phyloP scores from a whole-genome alignment of 1,140 invertebrate species.

The Platyscapa corneri region DNA sequence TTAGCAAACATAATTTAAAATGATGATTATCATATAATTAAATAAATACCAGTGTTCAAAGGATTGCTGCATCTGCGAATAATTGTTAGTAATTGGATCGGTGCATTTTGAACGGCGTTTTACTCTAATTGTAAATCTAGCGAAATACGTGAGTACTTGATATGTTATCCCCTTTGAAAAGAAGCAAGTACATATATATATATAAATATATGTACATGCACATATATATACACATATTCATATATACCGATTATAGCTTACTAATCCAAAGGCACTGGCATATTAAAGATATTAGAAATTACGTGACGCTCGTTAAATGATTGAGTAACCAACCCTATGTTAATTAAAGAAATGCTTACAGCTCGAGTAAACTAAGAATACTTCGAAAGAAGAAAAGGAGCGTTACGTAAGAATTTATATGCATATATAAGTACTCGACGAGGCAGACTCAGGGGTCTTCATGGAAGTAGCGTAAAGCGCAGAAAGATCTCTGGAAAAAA shows the following conservation, averaged over 20 bases:
- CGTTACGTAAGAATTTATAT: constrained; percentile 36
- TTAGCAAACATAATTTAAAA: not conserved
- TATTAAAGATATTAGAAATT: constrained; percentile 29
- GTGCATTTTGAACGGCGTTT: constrained; percentile 24
- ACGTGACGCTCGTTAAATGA: constrained; percentile 19
- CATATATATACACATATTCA: not conserved
- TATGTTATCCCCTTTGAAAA: constrained; percentile 16
- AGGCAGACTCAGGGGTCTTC: constrained; percentile 28
- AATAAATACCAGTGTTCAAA: constrained; percentile 5
- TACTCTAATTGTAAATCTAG: constrained; percentile 39
- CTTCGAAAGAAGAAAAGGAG: constrained; percentile 19
- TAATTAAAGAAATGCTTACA: constrained; percentile 23
- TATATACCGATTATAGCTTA: not conserved
- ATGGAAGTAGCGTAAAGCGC: constrained; percentile 42
- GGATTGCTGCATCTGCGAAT: constrained; percentile 50
- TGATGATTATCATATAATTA: not conserved
- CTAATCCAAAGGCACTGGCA: constrained; percentile 28
- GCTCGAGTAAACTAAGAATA: constrained; percentile 9
- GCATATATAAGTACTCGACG: constrained; percentile 10
- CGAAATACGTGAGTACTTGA: constrained; percentile 19
- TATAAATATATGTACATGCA: not conserved
- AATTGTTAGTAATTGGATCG: constrained; percentile 26
- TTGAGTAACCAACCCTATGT: constrained; percentile 27
- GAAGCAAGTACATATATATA: constrained; percentile 17
- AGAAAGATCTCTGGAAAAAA: constrained; percentile 49